These are phyloP conservation scores for Ectemnius cavifrons DNA, from an alignment of 2,888 invertebrate genomes.

Conservation along the genomic window DNA sequence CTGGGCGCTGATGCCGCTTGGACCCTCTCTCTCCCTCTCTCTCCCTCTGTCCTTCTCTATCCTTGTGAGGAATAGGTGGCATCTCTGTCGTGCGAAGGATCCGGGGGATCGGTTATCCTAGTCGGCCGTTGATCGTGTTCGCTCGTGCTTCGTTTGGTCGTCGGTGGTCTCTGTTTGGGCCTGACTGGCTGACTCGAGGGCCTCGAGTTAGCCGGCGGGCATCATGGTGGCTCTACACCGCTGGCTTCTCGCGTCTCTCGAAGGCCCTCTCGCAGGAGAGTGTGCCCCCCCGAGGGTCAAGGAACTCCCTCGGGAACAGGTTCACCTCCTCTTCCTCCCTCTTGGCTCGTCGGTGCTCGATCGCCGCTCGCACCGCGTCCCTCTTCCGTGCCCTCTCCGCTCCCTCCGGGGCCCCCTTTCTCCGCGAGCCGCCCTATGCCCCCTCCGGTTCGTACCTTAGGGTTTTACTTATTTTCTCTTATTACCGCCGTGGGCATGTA, in stretches of 20 bases:
- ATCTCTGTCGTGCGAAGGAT: constrained; percentile 22
- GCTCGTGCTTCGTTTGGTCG: constrained; percentile 3
- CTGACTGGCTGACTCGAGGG: constrained; percentile 56
- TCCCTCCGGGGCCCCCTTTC: constrained; percentile 59
- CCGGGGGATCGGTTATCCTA: no score
- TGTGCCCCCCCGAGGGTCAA: constrained; percentile 74
- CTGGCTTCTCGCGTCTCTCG: constrained; percentile 67
- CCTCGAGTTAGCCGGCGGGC: constrained; percentile 70
- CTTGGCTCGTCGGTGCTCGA: constrained; percentile 37
- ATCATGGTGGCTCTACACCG: constrained; percentile 72
- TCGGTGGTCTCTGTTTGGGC: constrained; percentile 30
- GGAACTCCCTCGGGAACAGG: constrained; percentile 78
- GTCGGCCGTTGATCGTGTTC: constrained; percentile 22
- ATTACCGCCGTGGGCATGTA: constrained; percentile 68
- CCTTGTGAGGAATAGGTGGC: not conserved
- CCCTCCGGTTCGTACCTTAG: constrained; percentile 71
- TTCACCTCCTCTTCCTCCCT: constrained; percentile 73
- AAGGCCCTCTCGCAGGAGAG: constrained; percentile 60
- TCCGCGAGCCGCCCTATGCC: constrained; percentile 68
- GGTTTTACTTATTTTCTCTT: constrained; percentile 74
- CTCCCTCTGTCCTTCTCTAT: constrained; percentile 6
- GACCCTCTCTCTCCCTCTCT: constrained; percentile 35
- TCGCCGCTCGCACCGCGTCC: constrained; percentile 50
- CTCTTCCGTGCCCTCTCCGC: constrained; percentile 63
- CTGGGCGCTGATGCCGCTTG: constrained; percentile 57